Conservation (phyloP, 2,797 vertebrate genomes). For the Characodon lateralis region DNA sequence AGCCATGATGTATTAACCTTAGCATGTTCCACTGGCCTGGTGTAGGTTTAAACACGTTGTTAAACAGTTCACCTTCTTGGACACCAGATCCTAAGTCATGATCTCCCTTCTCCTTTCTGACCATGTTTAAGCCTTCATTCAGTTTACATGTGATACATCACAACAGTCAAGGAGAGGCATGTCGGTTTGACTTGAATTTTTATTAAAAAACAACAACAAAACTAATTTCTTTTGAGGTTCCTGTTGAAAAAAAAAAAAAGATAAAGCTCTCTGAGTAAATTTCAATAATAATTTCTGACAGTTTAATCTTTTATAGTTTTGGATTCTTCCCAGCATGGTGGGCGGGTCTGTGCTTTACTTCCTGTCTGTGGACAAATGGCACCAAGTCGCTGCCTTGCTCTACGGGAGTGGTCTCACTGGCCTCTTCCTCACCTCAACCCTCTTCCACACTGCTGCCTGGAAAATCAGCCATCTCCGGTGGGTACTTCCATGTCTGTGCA, state of each 20-base stretch:
- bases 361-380: conserved; percentile 86
- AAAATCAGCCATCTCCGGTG: conserved; percentile 95
- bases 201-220: no score
- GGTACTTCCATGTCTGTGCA: conserved; percentile 14
- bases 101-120: neutral
- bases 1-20: neutral
- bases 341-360: conserved; percentile 89
- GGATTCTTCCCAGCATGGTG: conserved; percentile 90
- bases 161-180: no score
- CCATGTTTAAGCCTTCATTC: neutral
- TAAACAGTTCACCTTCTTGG: neutral
- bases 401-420: conserved; percentile 89
- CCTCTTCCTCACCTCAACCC: conserved; percentile 92
- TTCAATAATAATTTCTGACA: neutral
- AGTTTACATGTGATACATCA: no score
- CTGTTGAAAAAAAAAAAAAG: neutral
- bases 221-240: neutral
- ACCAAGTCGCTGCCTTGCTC: conserved; percentile 77
- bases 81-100: neutral
- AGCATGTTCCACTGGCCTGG: neutral
- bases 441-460: conserved; percentile 94
- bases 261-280: neutral
- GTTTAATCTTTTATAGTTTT: conserved; percentile 66
- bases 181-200: no score
- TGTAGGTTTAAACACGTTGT: no score